Evolutionary conservation across 1,140 invertebrate species (phyloP), one percentile per base, ranked within the genome.

Genomic region (Brachionus plicatilis): DNA sequence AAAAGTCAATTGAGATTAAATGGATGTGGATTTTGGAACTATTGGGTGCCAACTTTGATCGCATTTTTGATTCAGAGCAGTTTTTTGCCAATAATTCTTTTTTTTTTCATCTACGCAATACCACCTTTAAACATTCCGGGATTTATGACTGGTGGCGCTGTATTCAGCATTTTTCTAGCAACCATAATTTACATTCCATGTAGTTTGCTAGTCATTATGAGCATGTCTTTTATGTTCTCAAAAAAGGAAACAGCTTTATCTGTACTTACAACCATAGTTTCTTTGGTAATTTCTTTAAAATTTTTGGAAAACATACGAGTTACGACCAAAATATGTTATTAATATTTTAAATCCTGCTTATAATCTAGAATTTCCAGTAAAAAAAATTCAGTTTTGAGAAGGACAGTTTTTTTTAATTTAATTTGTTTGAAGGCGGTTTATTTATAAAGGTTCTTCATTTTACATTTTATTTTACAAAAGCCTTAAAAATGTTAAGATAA

Each of bases 121-220:
- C 79, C 79, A 65, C 79, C 79, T 14, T 29, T 82, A 12, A 82
- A 65, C 24, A 47, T 82, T 20, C 79, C 79, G 2, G 37, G 41
- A 24, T 82, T 82, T 17, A 68, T 65, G 79, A 27, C 79, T 12
- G 33, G 27, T 45, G 79, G 79, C 4, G 79, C 79, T 24, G 65
- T 65, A 12, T 82, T 82, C 33, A 20, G 53, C 7, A 43, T 82
- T n/a, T n/a, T 82, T 82, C 20, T 82, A 8, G 65, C 79, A 20
- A 82, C 79, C 41, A 20, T 68, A 43, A 47, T 82, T 45, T 82
- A 82, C 79, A 65, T 82, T 9, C 79, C 79, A 43, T 82, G 79
- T 47, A 60, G 20, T 65, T 43, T 82, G 41, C 33, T 82, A 12
- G 37, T 82, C 12, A 56, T 37, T 4, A 43, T 82, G 4, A 65